Conservation (phyloP, 2,797 vertebrate species). For the Neosilurus hyrtlii region DNA sequence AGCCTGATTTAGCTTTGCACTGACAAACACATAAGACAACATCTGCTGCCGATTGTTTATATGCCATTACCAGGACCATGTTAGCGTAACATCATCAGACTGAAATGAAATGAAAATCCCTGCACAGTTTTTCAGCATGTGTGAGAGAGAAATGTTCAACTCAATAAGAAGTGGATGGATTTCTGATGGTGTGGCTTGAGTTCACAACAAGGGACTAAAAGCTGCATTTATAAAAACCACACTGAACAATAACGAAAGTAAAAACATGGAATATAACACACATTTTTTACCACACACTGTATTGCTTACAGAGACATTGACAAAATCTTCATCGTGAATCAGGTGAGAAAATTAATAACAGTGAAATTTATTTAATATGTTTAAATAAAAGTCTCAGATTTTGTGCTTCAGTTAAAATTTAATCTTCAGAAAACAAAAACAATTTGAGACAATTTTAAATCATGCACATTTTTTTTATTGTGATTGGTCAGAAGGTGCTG, state of each 20-base stretch:
- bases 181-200: conserved; percentile 56
- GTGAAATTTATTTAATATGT: conserved; percentile 63
- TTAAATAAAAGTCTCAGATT: neutral
- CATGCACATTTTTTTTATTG: too few species aligned
- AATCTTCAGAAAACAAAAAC: neutral
- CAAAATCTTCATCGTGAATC: neutral
- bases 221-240: neutral
- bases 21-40: neutral
- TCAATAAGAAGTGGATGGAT: conserved; percentile 72
- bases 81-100: neutral
- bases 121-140: conserved; percentile 65
- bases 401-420: neutral
- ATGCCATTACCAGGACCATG: neutral
- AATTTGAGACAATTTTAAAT: neutral
- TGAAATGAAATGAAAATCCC: neutral
- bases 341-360: conserved; percentile 65
- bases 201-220: neutral
- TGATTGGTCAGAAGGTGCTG: too few species aligned
- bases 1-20: neutral
- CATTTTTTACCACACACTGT: neutral
- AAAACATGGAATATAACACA: neutral
- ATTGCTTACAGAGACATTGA: neutral
- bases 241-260: neutral
- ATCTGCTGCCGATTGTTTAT: neutral
- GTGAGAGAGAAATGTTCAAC: conserved; percentile 60